Conservation (phyloP, 2,888 invertebrate genomes). For the Halocaridina rubra region DNA sequence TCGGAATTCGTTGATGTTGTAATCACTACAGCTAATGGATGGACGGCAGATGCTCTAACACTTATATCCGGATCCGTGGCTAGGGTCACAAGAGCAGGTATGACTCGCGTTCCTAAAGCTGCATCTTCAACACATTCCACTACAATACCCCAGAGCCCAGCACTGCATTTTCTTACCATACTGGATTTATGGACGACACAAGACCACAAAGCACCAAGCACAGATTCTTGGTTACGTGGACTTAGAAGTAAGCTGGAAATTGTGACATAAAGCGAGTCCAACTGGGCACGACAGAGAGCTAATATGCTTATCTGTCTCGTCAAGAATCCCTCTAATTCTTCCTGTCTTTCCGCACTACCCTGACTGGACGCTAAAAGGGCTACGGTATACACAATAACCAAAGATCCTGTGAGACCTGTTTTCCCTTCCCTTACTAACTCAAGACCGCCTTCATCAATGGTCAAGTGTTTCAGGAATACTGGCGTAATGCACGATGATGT, state of each 20-base stretch:
- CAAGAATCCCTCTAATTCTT: conserved; percentile 44
- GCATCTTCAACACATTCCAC: conserved; percentile 73
- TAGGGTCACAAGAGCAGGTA: conserved; percentile 79
- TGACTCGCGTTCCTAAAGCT: conserved; percentile 73
- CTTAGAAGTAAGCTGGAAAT: conserved; percentile 68
- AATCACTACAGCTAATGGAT: conserved; percentile 75
- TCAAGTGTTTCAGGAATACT: conserved; percentile 19
- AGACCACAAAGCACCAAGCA: conserved; percentile 77
- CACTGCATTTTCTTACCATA: conserved; percentile 74
- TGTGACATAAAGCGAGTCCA: conserved; percentile 69
- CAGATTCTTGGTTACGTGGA: conserved; percentile 72
- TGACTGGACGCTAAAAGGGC: conserved; percentile 18
- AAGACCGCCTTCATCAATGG: conserved; percentile 26
- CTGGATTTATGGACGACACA: conserved; percentile 77
- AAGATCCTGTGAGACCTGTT: conserved; percentile 42
- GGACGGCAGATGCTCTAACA: conserved; percentile 75
- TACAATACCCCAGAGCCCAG: conserved; percentile 74
- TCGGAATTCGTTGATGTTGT: conserved; percentile 69
- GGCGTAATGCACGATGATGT: conserved; percentile 21
- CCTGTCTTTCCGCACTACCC: background rate
- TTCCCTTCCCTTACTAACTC: conserved; percentile 37
- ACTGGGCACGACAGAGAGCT: conserved; percentile 71
- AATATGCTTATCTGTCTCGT: conserved; percentile 47
- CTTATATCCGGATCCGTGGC: conserved; percentile 78
- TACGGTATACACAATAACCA: conserved; percentile 40